A percentile compares a stretch with the other conserved stretches of the same genome.
phyloP scores from a whole-genome alignment of 2,888 invertebrate genomes.

The Ceramica pisi region DNA sequence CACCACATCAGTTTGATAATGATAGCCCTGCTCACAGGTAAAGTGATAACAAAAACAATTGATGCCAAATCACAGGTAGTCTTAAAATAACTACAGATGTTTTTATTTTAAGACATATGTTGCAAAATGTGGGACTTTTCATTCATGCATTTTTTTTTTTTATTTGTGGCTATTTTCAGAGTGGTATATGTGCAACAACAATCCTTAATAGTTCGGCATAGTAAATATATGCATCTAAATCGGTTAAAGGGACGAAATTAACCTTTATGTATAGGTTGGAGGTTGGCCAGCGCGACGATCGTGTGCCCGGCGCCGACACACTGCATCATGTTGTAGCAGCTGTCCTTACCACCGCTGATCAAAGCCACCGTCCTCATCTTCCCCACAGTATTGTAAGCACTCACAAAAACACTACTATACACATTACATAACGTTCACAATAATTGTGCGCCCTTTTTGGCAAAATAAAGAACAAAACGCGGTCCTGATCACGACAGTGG shows the following conservation, averaged over 20 bases:
- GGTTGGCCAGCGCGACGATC: constrained; percentile 98
- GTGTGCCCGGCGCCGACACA: constrained; percentile 98
- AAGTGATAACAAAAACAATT: constrained; percentile 43
- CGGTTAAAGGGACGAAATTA: constrained; percentile 69
- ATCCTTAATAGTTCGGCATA: constrained; percentile 22
- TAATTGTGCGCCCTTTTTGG: constrained; percentile 80
- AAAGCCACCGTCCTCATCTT: constrained; percentile 97
- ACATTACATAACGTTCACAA: constrained; percentile 88
- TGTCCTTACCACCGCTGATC: constrained; percentile 99
- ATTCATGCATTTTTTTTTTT: constrained; percentile 21
- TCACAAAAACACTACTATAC: constrained; percentile 75
- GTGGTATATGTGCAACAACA: constrained; percentile 26
- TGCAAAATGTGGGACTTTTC: constrained; percentile 33
- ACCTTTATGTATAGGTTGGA: constrained; percentile 96
- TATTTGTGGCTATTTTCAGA: constrained; percentile 2
- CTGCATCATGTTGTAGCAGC: constrained; percentile 99
- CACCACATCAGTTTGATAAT: constrained; percentile 15
- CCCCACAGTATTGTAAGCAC: constrained; percentile 74
- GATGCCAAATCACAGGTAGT: constrained; percentile 54
- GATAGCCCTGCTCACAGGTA: constrained; percentile 34
- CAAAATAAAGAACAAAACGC: constrained; percentile 78
- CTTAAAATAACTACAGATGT: constrained; percentile 57
- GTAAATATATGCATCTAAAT: constrained; percentile 67
- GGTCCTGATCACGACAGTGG: constrained; percentile 76
- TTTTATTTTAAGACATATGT: constrained; percentile 60